Base-by-base conservation (phyloP, 2,797 vertebrate genomes). In the Pogonophryne albipinna region DNA sequence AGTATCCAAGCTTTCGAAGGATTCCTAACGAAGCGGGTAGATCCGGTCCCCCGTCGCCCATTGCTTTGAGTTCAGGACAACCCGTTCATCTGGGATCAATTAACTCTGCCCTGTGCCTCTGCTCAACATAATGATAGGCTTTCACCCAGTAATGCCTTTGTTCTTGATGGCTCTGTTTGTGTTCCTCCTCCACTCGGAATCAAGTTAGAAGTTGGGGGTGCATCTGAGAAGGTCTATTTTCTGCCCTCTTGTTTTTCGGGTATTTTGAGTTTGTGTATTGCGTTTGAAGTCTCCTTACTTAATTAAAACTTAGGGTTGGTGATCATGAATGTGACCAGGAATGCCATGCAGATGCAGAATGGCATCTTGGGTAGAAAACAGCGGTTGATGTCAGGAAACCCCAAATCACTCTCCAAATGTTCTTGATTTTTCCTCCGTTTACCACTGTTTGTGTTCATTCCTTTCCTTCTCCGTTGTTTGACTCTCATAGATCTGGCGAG, bases 101-200 rank as follows among this genome's bases (percentile, higher is more conserved):
- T 93, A 90, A 78, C 59, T 62, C 67, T 71, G 61, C 69, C 78
- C 73, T 87, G 60, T 85, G 86, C 85, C 82, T 88, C 55, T 65
- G 79, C 77, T 87, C 71, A 60, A 63, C 75, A 73, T 94, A 93
- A 94, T 94, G 86, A 93, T 80, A 93, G 92, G 90, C 88, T 90
- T 90, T 80, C 78, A 80, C 72, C 80, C 85, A 79, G 80, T 84
- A 67, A 86, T 85, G 79, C 38, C 83, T 91, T 91, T 93, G 90
- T 92, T 92, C 83, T 85, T 67, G 82, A 85, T 86, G 78, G 85
- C 62, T 87, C 85, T 86, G 86, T 89, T 91, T 93, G 84, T 93
- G 91, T 88, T 89, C 86, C 84, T 87, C 85, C 84, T 89, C 68
- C 69, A 74, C 72, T 88, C 77, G 87, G 78, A 88, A 88, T 75